Evolutionary conservation across 2,113 vertebrate genomes (phyloP).

Genomic region (Cathartes aura): DNA sequence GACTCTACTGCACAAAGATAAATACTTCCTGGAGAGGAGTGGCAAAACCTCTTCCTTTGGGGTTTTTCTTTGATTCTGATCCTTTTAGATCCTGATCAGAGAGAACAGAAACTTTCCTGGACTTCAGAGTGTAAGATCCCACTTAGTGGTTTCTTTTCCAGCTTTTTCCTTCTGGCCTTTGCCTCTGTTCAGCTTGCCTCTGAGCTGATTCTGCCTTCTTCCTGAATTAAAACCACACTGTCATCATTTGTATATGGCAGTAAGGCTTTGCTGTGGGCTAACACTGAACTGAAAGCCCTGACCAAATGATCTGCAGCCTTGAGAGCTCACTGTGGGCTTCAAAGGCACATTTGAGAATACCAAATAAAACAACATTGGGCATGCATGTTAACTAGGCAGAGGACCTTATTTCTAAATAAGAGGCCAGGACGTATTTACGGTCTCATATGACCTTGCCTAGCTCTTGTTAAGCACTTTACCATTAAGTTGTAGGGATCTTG

Average conservation of each 20-base stretch:
- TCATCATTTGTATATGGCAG: background rate
- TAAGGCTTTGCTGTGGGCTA: background rate
- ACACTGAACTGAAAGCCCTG: background rate
- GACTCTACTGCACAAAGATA: background rate
- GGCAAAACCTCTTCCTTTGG: background rate
- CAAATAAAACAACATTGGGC: background rate
- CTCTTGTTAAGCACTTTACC: slow-evolving; percentile 3
- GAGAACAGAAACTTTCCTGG: background rate
- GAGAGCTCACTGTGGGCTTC: background rate
- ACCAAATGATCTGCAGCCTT: background rate
- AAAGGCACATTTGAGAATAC: background rate
- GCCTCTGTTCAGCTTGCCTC: background rate
- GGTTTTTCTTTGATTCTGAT: background rate
- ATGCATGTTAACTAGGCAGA: background rate
- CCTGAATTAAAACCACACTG: background rate
- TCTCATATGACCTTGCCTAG: background rate
- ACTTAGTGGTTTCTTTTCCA: background rate
- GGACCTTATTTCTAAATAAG: background rate
- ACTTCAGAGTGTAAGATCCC: background rate
- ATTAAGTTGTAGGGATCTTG: slow-evolving; percentile 14
- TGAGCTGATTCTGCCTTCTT: background rate
- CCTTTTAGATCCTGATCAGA: background rate
- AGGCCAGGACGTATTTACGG: background rate
- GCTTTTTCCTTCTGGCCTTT: background rate
- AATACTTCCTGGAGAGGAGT: background rate